These are phyloP conservation scores for Channa maculata DNA, from an alignment of 2,113 vertebrate species.

Conservation along the genomic window DNA sequence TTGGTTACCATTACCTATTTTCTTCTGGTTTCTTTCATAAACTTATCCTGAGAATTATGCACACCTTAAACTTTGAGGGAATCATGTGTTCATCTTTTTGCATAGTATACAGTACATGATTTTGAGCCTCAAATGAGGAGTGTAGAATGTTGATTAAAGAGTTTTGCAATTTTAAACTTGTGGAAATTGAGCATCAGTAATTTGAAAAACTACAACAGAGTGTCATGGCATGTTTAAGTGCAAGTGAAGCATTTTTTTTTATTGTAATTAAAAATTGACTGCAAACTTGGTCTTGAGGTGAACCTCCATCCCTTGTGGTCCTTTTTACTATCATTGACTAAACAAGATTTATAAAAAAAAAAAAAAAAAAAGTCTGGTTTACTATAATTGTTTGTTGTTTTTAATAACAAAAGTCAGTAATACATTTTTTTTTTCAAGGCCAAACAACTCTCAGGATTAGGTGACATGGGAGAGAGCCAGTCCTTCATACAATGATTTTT, in stretches of 20 bases:
- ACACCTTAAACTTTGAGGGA: background rate
- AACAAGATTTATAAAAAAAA: too few relatives aligned
- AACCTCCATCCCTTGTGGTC: constrained; percentile 21
- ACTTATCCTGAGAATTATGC: too few relatives aligned
- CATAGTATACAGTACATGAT: constrained; percentile 41
- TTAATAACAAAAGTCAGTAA: constrained; percentile 42
- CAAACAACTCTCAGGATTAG: constrained; percentile 38
- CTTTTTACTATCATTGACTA: constrained; percentile 54
- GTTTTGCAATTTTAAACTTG: constrained; percentile 36
- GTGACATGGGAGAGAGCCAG: constrained; percentile 18
- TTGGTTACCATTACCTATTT: too few relatives aligned
- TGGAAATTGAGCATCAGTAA: background rate
- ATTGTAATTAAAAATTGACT: background rate
- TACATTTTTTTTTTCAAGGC: constrained; percentile 16
- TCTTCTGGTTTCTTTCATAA: background rate
- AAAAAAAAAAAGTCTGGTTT: constrained; percentile 4
- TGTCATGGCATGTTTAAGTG: background rate
- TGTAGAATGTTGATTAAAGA: background rate
- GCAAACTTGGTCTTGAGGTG: background rate
- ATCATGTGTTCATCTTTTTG: constrained; percentile 26
- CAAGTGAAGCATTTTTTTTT: constrained; percentile 6
- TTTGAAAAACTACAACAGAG: background rate
- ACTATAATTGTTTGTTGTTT: constrained; percentile 13
- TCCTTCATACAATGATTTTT: constrained; percentile 54
- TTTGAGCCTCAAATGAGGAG: constrained; percentile 2